phyloP scores from a whole-genome alignment of 2,888 invertebrate species.

The Macrostomum cliftonense region DNA sequence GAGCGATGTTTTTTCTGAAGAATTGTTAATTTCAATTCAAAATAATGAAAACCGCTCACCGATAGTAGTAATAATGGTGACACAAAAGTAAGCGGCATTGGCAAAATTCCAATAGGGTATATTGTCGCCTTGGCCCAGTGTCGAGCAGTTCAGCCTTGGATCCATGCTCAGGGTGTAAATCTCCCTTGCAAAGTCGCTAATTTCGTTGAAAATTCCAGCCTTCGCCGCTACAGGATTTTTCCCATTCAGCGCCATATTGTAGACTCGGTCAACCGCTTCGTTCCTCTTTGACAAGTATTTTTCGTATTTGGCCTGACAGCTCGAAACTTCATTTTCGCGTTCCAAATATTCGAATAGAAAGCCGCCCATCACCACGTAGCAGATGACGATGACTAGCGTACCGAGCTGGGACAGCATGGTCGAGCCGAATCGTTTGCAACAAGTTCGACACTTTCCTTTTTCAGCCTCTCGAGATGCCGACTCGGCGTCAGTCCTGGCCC shows the following conservation, averaged over 20 bases:
- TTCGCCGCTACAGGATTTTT: no score
- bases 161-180: conserved; percentile 7
- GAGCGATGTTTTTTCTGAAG: no score
- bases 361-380: background rate
- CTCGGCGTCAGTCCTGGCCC: no score
- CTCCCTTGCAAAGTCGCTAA: conserved; percentile 7
- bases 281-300: no score
- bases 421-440: no score
- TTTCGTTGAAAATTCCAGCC: no score
- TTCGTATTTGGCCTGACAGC: no score
- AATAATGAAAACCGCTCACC: background rate
- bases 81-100: conserved; percentile 10
- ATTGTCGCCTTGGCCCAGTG: conserved; percentile 6
- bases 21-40: no score
- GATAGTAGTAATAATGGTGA: conserved; percentile 10
- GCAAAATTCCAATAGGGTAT: conserved; percentile 10
- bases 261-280: no score
- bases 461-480: no score
- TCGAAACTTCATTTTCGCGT: background rate
- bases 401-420: background rate
- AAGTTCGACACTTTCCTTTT: no score
- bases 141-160: conserved; percentile 7
- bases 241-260: no score
- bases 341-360: background rate
- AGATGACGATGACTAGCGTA: background rate